A percentile compares a stretch with the other conserved stretches of the same genome.
These are phyloP conservation scores for Papilio gigon DNA, from an alignment of 2,888 invertebrate species.

Conservation along the genomic window DNA sequence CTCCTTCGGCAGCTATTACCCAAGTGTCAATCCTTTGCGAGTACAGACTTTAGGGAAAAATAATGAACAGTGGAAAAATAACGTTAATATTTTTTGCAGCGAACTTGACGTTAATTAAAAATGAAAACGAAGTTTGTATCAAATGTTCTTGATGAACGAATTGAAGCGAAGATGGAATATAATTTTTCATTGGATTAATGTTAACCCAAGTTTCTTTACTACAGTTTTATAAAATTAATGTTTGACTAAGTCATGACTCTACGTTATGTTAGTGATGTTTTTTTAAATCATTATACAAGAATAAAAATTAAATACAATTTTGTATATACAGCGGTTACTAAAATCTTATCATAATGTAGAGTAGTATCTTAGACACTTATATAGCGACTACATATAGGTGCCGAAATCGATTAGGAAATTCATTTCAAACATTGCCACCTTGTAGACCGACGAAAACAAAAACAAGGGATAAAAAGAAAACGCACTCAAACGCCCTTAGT, in stretches of 20 bases:
- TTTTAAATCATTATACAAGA: neutral
- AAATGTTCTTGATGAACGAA: neutral
- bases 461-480: neutral
- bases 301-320: too few species aligned
- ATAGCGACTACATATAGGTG: too few species aligned
- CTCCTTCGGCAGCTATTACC: neutral
- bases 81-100: neutral
- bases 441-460: neutral
- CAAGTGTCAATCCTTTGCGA: conserved; percentile 5
- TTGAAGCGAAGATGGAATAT: neutral
- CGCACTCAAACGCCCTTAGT: neutral
- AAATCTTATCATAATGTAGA: too few species aligned
- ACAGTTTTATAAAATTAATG: neutral
- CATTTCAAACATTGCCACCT: neutral
- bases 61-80: neutral
- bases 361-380: too few species aligned
- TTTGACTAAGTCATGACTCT: neutral
- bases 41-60: neutral
- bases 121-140: neutral
- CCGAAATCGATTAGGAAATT: neutral
- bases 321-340: too few species aligned
- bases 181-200: neutral
- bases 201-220: neutral
- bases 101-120: conserved; percentile 15
- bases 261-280: neutral